Base-by-base conservation (phyloP, 2,113 vertebrate species). In the Ariopsis seemanni region DNA sequence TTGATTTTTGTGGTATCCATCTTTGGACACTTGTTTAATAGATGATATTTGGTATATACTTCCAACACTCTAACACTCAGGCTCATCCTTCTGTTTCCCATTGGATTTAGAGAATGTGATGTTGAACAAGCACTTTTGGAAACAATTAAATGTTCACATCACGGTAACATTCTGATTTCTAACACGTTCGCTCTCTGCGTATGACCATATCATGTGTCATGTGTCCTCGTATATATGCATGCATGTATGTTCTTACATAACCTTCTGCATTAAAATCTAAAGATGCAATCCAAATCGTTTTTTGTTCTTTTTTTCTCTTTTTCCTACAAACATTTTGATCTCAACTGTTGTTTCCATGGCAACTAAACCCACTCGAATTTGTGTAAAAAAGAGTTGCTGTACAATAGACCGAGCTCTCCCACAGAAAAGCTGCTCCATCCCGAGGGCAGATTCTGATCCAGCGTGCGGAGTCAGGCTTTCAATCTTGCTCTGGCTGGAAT, bases 281-380 rank as follows among this genome's bases (percentile, higher is more conserved):
- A 92, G 90, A 92, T 93, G 93, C 93, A 90, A 93, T 92, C 86
- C 91, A 93, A 91, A 93, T 88, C 92, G 89, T 91, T 93, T 94
- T 89, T 92, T 90, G 77, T 30, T 67, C 42, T 86, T 48, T 62
- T 87, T 52, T 82, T 90, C 88, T 90, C 88, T 48, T 82, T 83
- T 87, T 72, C 60, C 82, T 78, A 87, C 82, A 83, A 87, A 84
- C 82, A 87, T 87, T 87, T 89, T 85, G 87, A 88, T 89, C 89
- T 92, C 92, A 92, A 91, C 93, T 92, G 92, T 93, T 93, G 95
- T 96, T 96, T 94, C 95, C 95, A 96, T 95, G 95, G 94, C 94
- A 92, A 96, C 95, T 90, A 88, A 85, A 93, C 94, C 93, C 94
- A 92, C 92, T 93, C 92, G 93, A 94, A 94, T 95, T 93, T 93